Conservation (phyloP, 2,888 invertebrate genomes). For the Drosophila conformis region DNA sequence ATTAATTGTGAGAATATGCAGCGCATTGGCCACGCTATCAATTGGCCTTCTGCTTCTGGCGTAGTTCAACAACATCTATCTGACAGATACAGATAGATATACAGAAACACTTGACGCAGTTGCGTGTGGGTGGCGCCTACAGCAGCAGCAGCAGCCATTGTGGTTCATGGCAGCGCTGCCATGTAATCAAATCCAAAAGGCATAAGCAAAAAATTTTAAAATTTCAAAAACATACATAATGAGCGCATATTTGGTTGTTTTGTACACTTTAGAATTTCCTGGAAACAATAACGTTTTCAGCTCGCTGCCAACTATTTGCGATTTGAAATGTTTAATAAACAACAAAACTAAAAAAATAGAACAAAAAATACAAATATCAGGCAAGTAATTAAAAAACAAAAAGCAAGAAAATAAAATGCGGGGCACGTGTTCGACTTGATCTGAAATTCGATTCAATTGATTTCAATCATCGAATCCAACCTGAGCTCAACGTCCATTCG, state of each 20-base stretch:
- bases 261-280: constrained; percentile 63
- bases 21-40: constrained; percentile 44
- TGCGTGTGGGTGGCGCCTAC: constrained; percentile 58
- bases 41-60: constrained; percentile 48
- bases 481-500: constrained; percentile 28
- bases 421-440: constrained; percentile 37
- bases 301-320: constrained; percentile 27
- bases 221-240: constrained; percentile 9
- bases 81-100: constrained; percentile 44
- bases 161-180: constrained; percentile 53
- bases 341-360: constrained; percentile 29
- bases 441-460: constrained; percentile 33
- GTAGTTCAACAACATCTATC: constrained; percentile 53
- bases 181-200: constrained; percentile 52
- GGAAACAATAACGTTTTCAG: constrained; percentile 61
- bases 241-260: constrained; percentile 21
- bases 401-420: constrained; percentile 25
- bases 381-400: constrained; percentile 38
- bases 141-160: constrained; percentile 4
- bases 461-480: constrained; percentile 35
- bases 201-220: constrained; percentile 40
- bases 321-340: constrained; percentile 59
- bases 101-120: constrained; percentile 20
- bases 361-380: background rate
- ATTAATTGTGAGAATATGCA: constrained; percentile 42